Base-by-base conservation (phyloP, 2,113 vertebrate species). In the Atlantisia rogersi region DNA sequence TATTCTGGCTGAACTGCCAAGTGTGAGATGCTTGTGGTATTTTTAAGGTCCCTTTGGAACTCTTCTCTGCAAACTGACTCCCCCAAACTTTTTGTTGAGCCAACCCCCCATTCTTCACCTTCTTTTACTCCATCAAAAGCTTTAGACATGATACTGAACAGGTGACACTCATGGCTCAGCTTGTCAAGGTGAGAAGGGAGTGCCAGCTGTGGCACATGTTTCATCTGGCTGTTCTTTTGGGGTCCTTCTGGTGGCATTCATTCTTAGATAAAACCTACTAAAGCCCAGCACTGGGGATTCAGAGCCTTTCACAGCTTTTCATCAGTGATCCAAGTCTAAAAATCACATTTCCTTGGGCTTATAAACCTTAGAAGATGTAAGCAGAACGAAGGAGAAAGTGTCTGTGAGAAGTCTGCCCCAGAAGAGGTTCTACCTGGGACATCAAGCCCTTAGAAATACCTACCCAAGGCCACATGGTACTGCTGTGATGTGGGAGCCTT, bases 391-490 rank as follows among this genome's bases (percentile, higher is more conserved):
- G 50, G 75, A 85, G 69, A 8, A 59, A 35, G 14, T 7, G 6
- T 37, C 44, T 60, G 0, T 59, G 24, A 14, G 10, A 6, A 20
- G 73, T 22, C 32, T 44, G 2, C 17, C 29, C n/a, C 8, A 1
- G 1, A 14, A n/a, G n/a, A 42, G 74, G 64, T 40, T 78, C 25
- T 24, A 18, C 35, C 63, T 70, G 50, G 56, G 55, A 58, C 10
- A 32, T 40, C 60, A 56, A 28, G 11, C 2, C 1, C 48, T 29
- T 56, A 14, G 44, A 56, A 78, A 31, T 26, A 6, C 1, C 68
- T 12, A 2, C 11, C 5, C 3, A 10, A 20, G 42, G 11, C 9
- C 6, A 1, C 3, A n/a, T 6, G 8, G 44, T 29, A 2, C 9
- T 16, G 6, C 16, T 44, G 0, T 12, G 7, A 18, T 18, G 22